These are phyloP conservation scores for Halichoeres trimaculatus DNA, from an alignment of 2,113 vertebrate species.

Conservation along the genomic window DNA sequence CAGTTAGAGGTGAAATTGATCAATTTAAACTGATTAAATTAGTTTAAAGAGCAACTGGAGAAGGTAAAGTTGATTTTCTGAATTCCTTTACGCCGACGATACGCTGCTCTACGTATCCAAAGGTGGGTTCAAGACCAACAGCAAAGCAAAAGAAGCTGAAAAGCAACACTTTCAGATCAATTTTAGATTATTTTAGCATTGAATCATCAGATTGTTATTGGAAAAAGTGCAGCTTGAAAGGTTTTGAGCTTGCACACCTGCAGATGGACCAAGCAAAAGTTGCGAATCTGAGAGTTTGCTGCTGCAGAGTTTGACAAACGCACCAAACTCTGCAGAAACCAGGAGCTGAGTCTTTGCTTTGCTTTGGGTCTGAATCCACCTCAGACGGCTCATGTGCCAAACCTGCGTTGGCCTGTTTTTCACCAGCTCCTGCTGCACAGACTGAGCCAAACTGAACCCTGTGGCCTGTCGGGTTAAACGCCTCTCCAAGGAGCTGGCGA, in stretches of 20 bases:
- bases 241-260: no score
- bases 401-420: not conserved
- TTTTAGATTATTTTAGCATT: no score
- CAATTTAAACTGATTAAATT: not conserved
- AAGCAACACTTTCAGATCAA: no score
- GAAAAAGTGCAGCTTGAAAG: no score
- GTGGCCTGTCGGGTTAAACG: slow-evolving; percentile 6
- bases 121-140: not conserved
- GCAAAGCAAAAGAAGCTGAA: not conserved
- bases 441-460: not conserved
- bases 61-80: not conserved
- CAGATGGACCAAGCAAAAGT: no score
- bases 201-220: no score
- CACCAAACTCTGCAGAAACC: no score
- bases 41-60: not conserved
- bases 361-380: not conserved
- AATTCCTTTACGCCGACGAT: not conserved
- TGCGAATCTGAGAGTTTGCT: no score
- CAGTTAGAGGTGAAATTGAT: not conserved
- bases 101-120: no score
- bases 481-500: no score
- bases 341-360: not conserved
- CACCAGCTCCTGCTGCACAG: not conserved
- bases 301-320: no score
- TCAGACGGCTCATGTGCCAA: not conserved